A percentile compares a stretch with the other conserved stretches of the same genome.
Evolutionary conservation across 2,113 vertebrate genomes (phyloP).

Genomic region (Cinclus cinclus): DNA sequence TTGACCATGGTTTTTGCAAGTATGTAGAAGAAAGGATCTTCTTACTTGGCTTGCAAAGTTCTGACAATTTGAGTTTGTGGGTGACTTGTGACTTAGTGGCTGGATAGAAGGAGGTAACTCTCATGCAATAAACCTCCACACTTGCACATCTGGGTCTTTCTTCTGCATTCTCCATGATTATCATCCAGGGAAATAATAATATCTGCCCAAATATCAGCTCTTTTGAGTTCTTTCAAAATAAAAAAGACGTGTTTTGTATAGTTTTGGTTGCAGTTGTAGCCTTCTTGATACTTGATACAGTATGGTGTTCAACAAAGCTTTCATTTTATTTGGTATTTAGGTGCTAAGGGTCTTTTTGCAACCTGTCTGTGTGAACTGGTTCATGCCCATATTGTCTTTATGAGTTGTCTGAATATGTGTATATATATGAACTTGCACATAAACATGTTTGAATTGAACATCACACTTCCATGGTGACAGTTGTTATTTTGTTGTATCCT

Average conservation of each 20-base stretch:
- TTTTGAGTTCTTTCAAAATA: background rate
- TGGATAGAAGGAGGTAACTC: background rate
- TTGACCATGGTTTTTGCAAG: background rate
- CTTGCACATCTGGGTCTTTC: background rate
- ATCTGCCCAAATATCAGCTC: background rate
- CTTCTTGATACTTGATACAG: background rate
- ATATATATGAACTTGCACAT: background rate
- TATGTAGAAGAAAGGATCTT: background rate
- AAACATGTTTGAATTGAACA: background rate
- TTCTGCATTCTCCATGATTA: background rate
- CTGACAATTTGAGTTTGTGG: background rate
- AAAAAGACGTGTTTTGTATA: background rate
- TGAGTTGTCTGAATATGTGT: background rate
- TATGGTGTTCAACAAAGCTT: background rate
- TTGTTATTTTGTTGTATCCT: background rate
- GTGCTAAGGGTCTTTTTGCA: background rate
- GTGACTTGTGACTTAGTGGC: background rate
- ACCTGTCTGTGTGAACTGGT: background rate
- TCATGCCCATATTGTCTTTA: background rate
- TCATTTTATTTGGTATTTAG: background rate
- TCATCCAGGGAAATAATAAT: background rate
- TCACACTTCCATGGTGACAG: background rate
- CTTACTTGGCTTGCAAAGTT: background rate
- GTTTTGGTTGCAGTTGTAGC: background rate
- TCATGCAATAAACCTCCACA: background rate